phyloP scores from a whole-genome alignment of 2,113 vertebrate species.

The Ardeotis arabs region DNA sequence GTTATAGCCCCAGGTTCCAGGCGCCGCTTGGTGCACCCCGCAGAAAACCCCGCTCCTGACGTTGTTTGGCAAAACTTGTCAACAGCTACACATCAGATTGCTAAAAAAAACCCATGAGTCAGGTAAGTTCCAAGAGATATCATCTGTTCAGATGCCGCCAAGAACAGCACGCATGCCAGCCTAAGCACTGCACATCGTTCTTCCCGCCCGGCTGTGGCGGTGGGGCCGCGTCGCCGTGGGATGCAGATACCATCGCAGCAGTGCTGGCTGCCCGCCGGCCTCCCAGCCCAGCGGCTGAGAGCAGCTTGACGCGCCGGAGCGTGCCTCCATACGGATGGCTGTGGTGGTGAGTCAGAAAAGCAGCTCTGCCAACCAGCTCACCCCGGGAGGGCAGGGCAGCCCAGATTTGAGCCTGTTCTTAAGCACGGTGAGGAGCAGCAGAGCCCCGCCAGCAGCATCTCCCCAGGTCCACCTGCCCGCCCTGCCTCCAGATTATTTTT shows the following conservation, averaged over 20 bases:
- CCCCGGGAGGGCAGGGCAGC: neutral
- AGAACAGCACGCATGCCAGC: neutral
- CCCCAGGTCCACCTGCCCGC: too few species aligned
- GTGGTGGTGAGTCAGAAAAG: neutral
- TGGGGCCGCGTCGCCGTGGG: neutral
- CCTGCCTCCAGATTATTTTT: neutral
- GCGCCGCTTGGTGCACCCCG: neutral
- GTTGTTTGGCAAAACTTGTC: neutral
- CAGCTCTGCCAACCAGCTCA: neutral
- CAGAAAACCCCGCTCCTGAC: neutral
- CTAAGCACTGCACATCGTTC: neutral
- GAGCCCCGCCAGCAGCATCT: neutral
- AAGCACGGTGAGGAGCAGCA: rapidly evolving
- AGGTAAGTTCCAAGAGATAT: neutral
- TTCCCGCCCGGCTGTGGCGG: neutral
- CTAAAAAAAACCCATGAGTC: neutral
- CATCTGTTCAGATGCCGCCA: neutral
- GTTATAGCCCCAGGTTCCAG: neutral
- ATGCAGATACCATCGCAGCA: rapidly evolving
- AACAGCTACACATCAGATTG: neutral
- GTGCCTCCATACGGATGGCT: rapidly evolving
- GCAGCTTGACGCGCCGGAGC: rapidly evolving
- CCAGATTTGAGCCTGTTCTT: neutral
- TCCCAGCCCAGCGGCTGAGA: neutral
- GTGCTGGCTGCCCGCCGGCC: neutral